Conservation (phyloP, 2,113 vertebrate species). For the Marmota flaviventris region DNA sequence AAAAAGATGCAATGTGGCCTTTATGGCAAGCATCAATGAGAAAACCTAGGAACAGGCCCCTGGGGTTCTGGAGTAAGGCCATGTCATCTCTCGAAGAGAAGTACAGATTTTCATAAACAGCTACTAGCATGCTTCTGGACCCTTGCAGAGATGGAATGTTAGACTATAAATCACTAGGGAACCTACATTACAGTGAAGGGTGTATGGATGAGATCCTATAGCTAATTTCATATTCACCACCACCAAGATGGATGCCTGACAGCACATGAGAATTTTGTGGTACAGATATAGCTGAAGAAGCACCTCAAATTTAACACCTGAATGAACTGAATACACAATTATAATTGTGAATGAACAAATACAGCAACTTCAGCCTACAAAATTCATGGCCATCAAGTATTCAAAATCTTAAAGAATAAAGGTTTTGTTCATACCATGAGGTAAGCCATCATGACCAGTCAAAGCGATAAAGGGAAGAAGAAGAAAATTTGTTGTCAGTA, state of each 20-base stretch:
- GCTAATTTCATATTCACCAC: background rate
- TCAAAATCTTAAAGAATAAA: background rate
- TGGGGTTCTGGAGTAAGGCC: slow-evolving; percentile 1
- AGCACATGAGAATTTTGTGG: background rate
- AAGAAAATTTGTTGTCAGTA: background rate
- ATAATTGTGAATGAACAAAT: background rate
- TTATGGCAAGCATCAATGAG: background rate
- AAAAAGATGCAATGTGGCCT: background rate
- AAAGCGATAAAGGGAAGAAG: background rate
- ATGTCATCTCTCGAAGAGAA: background rate
- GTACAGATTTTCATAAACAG: background rate
- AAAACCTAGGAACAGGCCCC: background rate
- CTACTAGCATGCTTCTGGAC: background rate
- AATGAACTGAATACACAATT: background rate
- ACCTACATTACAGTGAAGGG: background rate
- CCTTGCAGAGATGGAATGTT: background rate
- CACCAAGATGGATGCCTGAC: background rate
- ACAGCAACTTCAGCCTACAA: background rate
- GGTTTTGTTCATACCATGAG: background rate
- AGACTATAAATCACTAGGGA: background rate
- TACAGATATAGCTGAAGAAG: background rate
- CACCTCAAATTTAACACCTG: background rate
- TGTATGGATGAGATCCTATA: background rate
- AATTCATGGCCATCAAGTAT: background rate
- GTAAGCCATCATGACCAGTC: background rate